Base-by-base conservation (phyloP, 2,888 invertebrate genomes). In the Sesia apiformis region DNA sequence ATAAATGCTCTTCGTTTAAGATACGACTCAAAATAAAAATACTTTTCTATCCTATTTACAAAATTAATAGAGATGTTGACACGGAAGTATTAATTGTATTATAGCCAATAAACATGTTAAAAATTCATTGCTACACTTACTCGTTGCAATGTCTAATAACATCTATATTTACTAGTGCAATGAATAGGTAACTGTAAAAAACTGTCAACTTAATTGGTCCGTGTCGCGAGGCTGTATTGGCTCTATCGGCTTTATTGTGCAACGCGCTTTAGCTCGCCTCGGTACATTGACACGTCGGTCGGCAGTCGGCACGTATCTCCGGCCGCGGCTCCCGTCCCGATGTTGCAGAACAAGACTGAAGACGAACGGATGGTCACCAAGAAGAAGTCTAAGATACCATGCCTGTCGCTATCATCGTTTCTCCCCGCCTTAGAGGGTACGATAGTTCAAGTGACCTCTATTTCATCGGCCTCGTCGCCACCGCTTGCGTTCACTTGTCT, bases 331-430 rank as follows among this genome's bases (percentile, higher is more conserved):
- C 64, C 63, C 67, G 72, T 70, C 69, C 71, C 66, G 74, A 86
- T 87, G 87, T 84, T 88, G 71, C 84, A 85, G 66, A 83, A 70
- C 66, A 84, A 84, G 66, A 68, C 81, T 51, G 84, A 83, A 60
- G 82, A 83, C 74, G 87, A 86, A 61, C 73, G 81, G 54, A 85
- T 87, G 84, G 87, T 88, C 60, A 77, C 83, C 72, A 89, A 89
- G 78, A 89, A 88, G 84, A 87, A 87, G 67, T 84, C 81, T 54
- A 88, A 86, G 78, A 87, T 89, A 81, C 86, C 89, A 76, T 89
- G 89, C 67, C 77, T 89, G 58, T 88, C 89, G 60, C 71, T 89
- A 61, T 81, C 87, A 23, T 81, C 88, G 57, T 84, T 89, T 69
- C 84, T 89, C 58, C 89, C 89, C 65, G 86, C 86, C 56, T 66